Conservation (phyloP, 2,797 vertebrate species). For the Xiphophorus birchmanni region DNA sequence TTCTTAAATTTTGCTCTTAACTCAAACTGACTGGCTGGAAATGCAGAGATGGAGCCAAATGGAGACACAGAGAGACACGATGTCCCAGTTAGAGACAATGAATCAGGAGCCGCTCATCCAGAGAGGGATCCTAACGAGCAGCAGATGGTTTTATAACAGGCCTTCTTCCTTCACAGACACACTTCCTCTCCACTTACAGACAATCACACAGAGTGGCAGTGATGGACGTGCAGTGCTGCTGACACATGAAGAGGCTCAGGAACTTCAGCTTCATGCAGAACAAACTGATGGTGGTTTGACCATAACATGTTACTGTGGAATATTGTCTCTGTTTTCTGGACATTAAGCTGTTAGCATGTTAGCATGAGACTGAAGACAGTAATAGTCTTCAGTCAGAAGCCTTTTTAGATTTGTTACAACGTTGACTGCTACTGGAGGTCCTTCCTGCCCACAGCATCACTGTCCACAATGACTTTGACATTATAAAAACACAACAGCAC, state of each 20-base stretch:
- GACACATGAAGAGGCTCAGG: constrained; percentile 4
- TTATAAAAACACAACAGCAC: too few relatives aligned
- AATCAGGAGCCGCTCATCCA: constrained; percentile 45
- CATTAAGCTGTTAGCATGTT: not conserved
- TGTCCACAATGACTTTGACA: too few relatives aligned
- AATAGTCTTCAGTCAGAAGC: not conserved
- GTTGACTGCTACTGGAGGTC: not conserved
- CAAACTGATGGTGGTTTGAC: not conserved
- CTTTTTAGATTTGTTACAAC: not conserved
- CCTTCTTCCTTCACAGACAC: constrained; percentile 22
- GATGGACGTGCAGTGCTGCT: constrained; percentile 14
- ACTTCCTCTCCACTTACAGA: constrained; percentile 39
- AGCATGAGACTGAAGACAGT: not conserved
- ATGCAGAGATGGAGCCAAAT: not conserved
- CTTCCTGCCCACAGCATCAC: not conserved
- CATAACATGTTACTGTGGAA: not conserved
- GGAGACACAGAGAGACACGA: not conserved
- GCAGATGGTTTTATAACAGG: constrained; percentile 69
- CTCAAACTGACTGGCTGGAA: not conserved
- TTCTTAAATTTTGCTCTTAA: not conserved
- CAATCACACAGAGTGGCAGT: constrained; percentile 26
- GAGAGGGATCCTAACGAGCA: constrained; percentile 30
- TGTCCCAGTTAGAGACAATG: constrained; percentile 23
- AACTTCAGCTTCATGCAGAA: constrained; percentile 23
- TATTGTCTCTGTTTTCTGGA: not conserved